phyloP scores from a whole-genome alignment of 2,113 vertebrate genomes.

The Plectropomus leopardus region DNA sequence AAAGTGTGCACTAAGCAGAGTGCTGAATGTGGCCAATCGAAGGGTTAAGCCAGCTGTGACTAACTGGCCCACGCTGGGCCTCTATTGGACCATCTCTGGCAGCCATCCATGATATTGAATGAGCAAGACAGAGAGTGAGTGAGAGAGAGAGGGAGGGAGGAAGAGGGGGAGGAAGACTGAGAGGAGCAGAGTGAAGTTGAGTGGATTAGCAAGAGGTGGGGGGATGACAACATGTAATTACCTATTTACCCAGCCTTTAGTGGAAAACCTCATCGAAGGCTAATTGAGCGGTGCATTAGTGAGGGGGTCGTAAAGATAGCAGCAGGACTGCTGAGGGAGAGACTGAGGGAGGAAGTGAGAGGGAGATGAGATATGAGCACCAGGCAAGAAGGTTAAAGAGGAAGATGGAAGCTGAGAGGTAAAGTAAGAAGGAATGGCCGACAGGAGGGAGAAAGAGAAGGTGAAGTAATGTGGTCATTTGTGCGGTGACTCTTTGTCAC shows the following conservation, averaged over 20 bases:
- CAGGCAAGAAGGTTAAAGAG: constrained; percentile 47
- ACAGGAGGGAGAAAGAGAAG: constrained; percentile 9
- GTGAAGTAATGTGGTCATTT: constrained; percentile 28
- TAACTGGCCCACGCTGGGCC: constrained; percentile 69
- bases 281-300: constrained; percentile 82
- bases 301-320: constrained; percentile 68
- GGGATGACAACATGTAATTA: constrained; percentile 82
- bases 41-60: constrained; percentile 78
- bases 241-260: constrained; percentile 80
- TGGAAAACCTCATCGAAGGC: constrained; percentile 75
- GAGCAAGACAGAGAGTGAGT: constrained; percentile 30
- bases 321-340: constrained; percentile 46
- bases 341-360: constrained; percentile 39
- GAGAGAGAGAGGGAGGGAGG: too few species aligned
- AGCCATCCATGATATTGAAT: constrained; percentile 70
- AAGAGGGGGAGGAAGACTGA: constrained; percentile 21
- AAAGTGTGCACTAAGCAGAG: constrained; percentile 59
- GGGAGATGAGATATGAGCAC: constrained; percentile 62
- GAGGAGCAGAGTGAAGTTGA: constrained; percentile 65
- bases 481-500: neutral
- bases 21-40: constrained; percentile 62
- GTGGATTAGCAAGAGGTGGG: constrained; percentile 78
- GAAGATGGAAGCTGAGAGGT: neutral
- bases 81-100: constrained; percentile 74
- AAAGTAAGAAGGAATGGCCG: neutral